These are phyloP conservation scores for Rynchops niger DNA, from an alignment of 2,113 vertebrate species.

Conservation along the genomic window DNA sequence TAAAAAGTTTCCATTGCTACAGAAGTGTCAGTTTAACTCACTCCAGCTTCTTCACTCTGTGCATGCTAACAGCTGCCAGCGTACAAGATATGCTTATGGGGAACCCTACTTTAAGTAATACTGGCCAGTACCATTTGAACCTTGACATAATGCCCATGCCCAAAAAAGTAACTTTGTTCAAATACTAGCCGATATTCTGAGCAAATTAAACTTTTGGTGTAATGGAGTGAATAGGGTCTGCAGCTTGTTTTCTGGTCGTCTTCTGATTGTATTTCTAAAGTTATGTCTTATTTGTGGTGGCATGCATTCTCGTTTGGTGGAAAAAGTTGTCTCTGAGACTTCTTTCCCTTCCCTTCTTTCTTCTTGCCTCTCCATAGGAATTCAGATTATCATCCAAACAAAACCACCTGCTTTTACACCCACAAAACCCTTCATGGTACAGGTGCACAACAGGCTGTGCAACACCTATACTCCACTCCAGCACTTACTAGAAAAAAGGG, in stretches of 20 bases:
- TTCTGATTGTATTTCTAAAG: not conserved
- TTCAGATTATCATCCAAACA: not conserved
- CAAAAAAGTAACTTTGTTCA: not conserved
- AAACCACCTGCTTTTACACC: not conserved
- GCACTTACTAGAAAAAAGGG: not conserved
- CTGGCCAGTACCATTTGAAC: not conserved
- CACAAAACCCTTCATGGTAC: not conserved
- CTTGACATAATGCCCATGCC: fast-evolving
- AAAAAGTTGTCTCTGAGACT: not conserved
- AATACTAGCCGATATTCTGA: not conserved
- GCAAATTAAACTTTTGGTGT: not conserved
- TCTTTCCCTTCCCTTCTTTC: not conserved
- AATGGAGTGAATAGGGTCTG: not conserved
- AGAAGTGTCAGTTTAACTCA: not conserved
- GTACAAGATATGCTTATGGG: not conserved
- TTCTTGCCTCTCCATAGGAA: not conserved
- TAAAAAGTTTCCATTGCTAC: not conserved
- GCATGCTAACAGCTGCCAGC: not conserved
- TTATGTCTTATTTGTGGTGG: not conserved
- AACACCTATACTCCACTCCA: not conserved
- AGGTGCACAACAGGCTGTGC: not conserved
- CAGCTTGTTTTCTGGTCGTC: not conserved
- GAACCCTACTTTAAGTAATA: not conserved
- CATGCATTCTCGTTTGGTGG: not conserved
- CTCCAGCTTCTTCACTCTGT: not conserved